Conservation (phyloP, 2,888 invertebrate genomes). For the Scaptodrosophila latifasciaeformis region DNA sequence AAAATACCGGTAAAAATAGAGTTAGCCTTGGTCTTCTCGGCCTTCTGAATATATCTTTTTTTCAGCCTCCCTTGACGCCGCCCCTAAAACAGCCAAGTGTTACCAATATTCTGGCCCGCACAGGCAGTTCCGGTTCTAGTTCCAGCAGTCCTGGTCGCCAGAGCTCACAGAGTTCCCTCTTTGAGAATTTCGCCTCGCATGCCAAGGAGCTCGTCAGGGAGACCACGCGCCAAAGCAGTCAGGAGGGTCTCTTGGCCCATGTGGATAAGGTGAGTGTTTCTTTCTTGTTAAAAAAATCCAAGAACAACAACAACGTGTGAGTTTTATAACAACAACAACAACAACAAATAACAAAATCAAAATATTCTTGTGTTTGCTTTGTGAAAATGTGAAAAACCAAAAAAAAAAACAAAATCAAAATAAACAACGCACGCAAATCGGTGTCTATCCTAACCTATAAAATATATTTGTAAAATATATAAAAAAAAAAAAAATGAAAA, state of each 20-base stretch:
- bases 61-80: constrained; percentile 57
- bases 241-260: constrained; percentile 90
- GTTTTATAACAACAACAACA: background rate
- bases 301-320: too few species aligned
- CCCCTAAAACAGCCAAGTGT: constrained; percentile 68
- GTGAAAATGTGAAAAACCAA: background rate
- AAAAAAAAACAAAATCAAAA: background rate
- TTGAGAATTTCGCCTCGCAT: constrained; percentile 91
- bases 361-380: background rate
- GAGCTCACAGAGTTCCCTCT: constrained; percentile 87
- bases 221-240: constrained; percentile 91
- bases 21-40: constrained; percentile 2
- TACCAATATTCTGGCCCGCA: constrained; percentile 79
- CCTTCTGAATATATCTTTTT: background rate
- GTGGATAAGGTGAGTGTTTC: constrained; percentile 88
- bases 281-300: too few species aligned
- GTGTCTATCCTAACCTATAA: background rate
- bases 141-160: constrained; percentile 79
- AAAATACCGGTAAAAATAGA: constrained; percentile 71
- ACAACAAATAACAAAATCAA: constrained; percentile 15
- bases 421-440: background rate
- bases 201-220: constrained; percentile 92
- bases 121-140: constrained; percentile 80
- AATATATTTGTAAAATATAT: constrained; percentile 4
- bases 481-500: background rate